Conservation (phyloP, 2,888 invertebrate genomes). For the Dynastes maya region DNA sequence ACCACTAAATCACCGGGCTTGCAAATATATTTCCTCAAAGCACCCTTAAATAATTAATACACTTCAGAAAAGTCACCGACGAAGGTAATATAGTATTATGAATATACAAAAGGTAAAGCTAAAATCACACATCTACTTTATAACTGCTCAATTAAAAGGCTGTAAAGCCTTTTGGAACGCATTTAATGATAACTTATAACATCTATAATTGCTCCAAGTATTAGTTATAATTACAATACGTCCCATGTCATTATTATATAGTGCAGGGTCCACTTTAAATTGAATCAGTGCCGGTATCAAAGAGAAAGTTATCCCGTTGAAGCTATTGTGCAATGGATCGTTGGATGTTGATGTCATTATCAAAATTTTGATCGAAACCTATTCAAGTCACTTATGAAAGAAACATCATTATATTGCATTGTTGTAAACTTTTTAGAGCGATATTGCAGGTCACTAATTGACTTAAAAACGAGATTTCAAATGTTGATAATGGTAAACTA, state of each 20-base stretch:
- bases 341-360: conserved; percentile 21
- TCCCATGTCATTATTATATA: conserved; percentile 22
- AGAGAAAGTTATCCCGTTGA: conserved; percentile 23
- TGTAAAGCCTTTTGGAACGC: no score
- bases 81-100: no score
- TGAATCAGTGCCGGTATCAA: conserved; percentile 30
- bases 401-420: conserved; percentile 14
- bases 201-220: no score
- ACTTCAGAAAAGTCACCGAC: no score
- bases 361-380: conserved; percentile 15
- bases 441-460: not conserved
- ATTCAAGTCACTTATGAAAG: conserved; percentile 24
- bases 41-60: no score
- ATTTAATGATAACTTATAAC: no score
- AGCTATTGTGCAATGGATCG: conserved; percentile 13
- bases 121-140: no score
- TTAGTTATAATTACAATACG: not conserved
- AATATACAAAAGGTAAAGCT: no score
- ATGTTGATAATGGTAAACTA: conserved; percentile 19
- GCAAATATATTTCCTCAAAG: no score
- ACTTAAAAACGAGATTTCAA: conserved; percentile 6
- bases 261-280: conserved; percentile 19
- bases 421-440: conserved; percentile 6
- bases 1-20: no score
- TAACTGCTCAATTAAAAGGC: no score